Conservation (phyloP, 2,888 invertebrate genomes). For the Lepidochitona cinerea region DNA sequence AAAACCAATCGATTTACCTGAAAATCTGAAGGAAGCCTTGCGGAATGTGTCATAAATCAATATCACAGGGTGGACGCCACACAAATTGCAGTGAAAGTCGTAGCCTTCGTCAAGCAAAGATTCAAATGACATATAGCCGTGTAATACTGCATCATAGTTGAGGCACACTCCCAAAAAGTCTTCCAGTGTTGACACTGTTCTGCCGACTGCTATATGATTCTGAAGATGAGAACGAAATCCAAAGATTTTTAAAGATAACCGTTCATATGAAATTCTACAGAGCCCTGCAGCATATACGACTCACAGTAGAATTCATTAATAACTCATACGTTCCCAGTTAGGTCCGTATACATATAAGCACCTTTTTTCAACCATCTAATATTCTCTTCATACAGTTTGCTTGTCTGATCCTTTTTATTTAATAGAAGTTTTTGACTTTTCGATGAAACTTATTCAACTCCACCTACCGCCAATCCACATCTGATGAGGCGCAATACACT, state of each 20-base stretch:
- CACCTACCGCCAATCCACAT: not conserved
- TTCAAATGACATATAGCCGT: not conserved
- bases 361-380: too few species aligned
- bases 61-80: not conserved
- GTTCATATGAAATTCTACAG: too few species aligned
- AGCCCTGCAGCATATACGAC: too few species aligned
- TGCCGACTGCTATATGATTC: not conserved
- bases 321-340: too few species aligned
- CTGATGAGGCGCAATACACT: not conserved
- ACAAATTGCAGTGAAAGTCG: not conserved
- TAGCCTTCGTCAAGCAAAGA: not conserved
- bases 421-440: too few species aligned
- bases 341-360: too few species aligned
- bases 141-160: not conserved
- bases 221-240: too few species aligned
- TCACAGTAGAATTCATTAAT: too few species aligned
- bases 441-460: not conserved
- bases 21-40: not conserved
- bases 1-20: not conserved
- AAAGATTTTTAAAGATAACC: too few species aligned
- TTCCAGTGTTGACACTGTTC: not conserved
- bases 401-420: too few species aligned
- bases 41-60: not conserved
- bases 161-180: not conserved
- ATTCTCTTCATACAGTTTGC: too few species aligned